Evolutionary conservation across 1,140 invertebrate species (phyloP).

Genomic region (Agrypnia vestita): DNA sequence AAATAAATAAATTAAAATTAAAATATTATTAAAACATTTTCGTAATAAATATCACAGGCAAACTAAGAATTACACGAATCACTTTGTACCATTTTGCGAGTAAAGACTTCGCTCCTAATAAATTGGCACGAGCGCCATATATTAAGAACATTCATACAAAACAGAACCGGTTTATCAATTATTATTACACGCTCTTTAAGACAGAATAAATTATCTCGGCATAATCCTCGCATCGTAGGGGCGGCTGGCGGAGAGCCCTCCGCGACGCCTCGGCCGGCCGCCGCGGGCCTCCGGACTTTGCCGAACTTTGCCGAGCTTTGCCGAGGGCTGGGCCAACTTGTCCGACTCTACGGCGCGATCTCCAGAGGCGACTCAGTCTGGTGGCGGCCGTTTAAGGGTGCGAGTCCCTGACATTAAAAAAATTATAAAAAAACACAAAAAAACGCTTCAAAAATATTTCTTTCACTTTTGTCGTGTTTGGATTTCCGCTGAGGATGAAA

Average conservation of each 20-base stretch:
- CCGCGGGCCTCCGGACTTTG: not conserved
- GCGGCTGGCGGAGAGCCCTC: not conserved
- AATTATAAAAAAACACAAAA: not conserved
- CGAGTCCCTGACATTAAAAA: not conserved
- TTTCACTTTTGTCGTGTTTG: conserved; percentile 1
- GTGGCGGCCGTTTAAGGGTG: not conserved
- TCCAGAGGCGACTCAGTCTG: conserved; percentile 14
- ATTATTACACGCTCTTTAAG: conserved; percentile 8
- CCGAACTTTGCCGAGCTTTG: conserved; percentile 1
- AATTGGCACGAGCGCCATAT: not conserved
- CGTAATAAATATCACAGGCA: too few species aligned
- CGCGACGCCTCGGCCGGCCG: not conserved
- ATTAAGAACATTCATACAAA: not conserved
- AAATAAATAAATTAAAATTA: too few species aligned
- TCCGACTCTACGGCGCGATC: not conserved
- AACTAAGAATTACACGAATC: too few species aligned
- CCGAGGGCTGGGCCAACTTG: not conserved
- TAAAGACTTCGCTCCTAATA: too few species aligned
- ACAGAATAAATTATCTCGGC: conserved; percentile 23
- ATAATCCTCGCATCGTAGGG: conserved; percentile 6
- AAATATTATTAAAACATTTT: too few species aligned
- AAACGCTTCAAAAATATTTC: conserved; percentile 6
- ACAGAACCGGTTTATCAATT: conserved; percentile 13
- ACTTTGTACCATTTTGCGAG: too few species aligned
- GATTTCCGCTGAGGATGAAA: not conserved